Percentiles rank a stretch among this genome's conserved stretches.
phyloP scores from a whole-genome alignment of 2,888 invertebrate species.

The Lepidochrysops patricia region DNA sequence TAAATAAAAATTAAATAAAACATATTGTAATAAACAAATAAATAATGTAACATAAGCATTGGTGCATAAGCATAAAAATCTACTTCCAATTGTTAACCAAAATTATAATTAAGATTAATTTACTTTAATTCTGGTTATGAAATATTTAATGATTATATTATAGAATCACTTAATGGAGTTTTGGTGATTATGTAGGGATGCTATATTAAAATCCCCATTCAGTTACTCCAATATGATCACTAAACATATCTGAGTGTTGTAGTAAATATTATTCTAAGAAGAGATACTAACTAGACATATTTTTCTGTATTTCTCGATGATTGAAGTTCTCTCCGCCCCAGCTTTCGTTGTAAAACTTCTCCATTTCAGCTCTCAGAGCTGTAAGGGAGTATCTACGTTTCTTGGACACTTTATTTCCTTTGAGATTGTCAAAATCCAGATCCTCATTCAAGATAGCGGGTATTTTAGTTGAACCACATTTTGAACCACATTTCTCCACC shows the following conservation, averaged over 20 bases:
- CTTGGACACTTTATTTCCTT: conserved; percentile 50
- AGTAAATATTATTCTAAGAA: no score
- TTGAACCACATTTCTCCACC: conserved; percentile 28
- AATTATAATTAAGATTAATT: no score
- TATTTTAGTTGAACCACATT: conserved; percentile 58
- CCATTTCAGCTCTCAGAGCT: conserved; percentile 70
- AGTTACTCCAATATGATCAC: no score
- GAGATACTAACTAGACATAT: conserved; percentile 77
- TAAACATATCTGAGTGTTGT: no score
- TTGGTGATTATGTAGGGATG: no score
- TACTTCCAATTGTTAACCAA: neutral
- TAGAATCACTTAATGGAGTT: no score
- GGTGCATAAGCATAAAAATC: conserved; percentile 5
- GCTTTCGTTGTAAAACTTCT: conserved; percentile 78
- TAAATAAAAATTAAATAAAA: conserved; percentile 20
- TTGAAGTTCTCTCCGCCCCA: conserved; percentile 79
- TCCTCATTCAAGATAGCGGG: conserved; percentile 59
- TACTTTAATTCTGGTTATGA: no score
- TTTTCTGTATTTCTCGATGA: conserved; percentile 69
- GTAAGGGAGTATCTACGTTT: conserved; percentile 50
- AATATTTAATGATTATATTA: no score
- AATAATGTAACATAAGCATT: neutral
- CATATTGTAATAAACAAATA: neutral
- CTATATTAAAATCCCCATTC: no score
- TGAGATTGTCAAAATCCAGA: conserved; percentile 62